A percentile compares a stretch with the other conserved stretches of the same genome.
Evolutionary conservation across 2,113 vertebrate genomes (phyloP).

Genomic region (Apistogramma diplotaenia): DNA sequence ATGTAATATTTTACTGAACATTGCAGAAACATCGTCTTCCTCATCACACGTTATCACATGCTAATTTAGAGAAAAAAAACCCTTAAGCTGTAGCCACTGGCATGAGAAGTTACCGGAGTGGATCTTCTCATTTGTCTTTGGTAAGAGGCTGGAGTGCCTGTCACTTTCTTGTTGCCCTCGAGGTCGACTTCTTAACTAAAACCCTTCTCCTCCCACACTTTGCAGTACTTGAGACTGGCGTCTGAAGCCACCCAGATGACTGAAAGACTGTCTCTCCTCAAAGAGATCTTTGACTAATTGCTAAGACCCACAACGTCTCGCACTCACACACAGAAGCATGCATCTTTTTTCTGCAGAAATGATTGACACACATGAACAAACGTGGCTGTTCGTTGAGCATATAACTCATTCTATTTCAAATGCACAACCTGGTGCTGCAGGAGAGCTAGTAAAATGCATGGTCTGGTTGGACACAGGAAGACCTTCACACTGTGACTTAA

Average conservation of each 20-base stretch:
- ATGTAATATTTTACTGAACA: not conserved
- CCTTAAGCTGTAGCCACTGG: not conserved
- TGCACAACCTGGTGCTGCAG: not conserved
- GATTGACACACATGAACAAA: conserved; percentile 9
- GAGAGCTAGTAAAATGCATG: not conserved
- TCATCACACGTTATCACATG: not conserved
- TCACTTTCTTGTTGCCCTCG: conserved; percentile 47
- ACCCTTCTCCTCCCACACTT: conserved; percentile 34
- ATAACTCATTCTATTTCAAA: not conserved
- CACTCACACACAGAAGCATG: conserved; percentile 2
- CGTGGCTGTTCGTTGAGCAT: not conserved
- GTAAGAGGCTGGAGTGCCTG: conserved; percentile 51
- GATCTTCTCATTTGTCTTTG: conserved; percentile 36
- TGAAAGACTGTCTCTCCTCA: conserved; percentile 51
- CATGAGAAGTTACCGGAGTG: not conserved
- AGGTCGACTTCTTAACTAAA: conserved; percentile 47
- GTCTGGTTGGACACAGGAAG: not conserved
- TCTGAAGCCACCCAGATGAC: conserved; percentile 60
- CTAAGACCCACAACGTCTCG: conserved; percentile 6
- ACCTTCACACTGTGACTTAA: not conserved
- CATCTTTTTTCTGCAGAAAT: conserved; percentile 9
- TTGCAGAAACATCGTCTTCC: not conserved
- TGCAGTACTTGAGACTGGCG: conserved; percentile 53
- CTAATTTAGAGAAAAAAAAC: not conserved
- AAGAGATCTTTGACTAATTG: conserved; percentile 56